These are phyloP conservation scores for Drosophila pectinifera DNA, from an alignment of 1,140 invertebrate genomes.

Conservation along the genomic window DNA sequence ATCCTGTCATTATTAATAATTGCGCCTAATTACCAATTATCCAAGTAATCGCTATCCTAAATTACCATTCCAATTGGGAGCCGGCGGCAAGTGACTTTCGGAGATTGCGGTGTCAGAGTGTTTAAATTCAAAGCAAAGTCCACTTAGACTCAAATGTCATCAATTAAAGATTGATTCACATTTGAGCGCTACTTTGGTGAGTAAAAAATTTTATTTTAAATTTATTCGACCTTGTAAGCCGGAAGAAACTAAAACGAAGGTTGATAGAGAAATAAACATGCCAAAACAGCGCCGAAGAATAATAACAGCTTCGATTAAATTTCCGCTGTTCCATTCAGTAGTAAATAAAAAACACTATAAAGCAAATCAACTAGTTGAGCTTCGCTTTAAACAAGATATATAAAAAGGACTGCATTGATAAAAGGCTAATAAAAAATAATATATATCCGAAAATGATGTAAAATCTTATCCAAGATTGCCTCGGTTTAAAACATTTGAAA, in stretches of 20 bases:
- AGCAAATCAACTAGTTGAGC: no score
- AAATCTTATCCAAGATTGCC: no score
- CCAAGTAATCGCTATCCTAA: slow-evolving; percentile 14
- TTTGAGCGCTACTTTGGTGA: neutral
- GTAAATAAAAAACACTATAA: no score
- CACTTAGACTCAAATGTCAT: neutral
- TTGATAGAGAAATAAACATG: neutral
- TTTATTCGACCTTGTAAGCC: neutral
- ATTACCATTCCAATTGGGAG: slow-evolving; percentile 10
- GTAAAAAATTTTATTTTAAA: neutral
- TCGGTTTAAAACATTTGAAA: no score
- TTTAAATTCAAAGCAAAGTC: no score
- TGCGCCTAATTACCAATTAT: slow-evolving; percentile 18
- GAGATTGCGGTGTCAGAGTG: no score
- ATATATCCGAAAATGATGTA: no score
- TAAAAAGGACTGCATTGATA: no score
- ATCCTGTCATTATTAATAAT: slow-evolving; percentile 38
- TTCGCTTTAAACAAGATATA: no score
- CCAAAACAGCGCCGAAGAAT: accelerated
- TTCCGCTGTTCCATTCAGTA: no score
- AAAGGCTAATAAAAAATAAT: no score
- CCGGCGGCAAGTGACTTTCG: slow-evolving; percentile 49
- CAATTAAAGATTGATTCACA: neutral
- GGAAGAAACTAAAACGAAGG: neutral
- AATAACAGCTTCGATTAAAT: no score